These are phyloP conservation scores for Myiagra hebetior DNA, from an alignment of 2,113 vertebrate species.

Conservation along the genomic window DNA sequence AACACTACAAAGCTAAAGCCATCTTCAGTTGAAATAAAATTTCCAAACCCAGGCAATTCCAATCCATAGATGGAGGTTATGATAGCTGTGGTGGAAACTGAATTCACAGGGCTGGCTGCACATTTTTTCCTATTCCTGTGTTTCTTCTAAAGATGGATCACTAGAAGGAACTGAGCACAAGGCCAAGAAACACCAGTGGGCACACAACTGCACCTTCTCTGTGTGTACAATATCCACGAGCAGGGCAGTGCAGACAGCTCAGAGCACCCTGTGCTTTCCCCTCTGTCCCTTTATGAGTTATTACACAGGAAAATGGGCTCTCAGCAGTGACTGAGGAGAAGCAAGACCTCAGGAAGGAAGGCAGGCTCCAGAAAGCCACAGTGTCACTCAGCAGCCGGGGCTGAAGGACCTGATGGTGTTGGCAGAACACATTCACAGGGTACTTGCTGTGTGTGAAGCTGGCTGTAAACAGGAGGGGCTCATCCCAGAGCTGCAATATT, in stretches of 20 bases:
- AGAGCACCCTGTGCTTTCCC: neutral
- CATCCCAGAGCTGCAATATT: neutral
- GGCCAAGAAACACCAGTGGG: neutral
- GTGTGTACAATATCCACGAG: fast-evolving
- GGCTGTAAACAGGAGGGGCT: neutral
- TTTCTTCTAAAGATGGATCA: neutral
- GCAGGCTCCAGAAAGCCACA: neutral
- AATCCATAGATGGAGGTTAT: fast-evolving
- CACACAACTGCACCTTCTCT: neutral
- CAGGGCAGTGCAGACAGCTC: neutral
- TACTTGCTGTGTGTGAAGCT: neutral
- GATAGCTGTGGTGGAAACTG: neutral
- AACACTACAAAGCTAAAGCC: neutral
- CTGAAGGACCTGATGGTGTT: neutral
- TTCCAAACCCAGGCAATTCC: neutral
- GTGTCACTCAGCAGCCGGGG: neutral
- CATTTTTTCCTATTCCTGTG: neutral
- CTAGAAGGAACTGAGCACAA: neutral
- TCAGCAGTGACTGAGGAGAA: neutral
- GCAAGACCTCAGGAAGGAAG: neutral
- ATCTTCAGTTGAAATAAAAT: neutral
- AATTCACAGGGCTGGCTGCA: neutral
- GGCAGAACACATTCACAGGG: neutral
- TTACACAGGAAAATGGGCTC: neutral
- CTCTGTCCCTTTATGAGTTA: neutral